Base-by-base conservation (phyloP, 2,113 vertebrate genomes). In the Solenodon paradoxus region DNA sequence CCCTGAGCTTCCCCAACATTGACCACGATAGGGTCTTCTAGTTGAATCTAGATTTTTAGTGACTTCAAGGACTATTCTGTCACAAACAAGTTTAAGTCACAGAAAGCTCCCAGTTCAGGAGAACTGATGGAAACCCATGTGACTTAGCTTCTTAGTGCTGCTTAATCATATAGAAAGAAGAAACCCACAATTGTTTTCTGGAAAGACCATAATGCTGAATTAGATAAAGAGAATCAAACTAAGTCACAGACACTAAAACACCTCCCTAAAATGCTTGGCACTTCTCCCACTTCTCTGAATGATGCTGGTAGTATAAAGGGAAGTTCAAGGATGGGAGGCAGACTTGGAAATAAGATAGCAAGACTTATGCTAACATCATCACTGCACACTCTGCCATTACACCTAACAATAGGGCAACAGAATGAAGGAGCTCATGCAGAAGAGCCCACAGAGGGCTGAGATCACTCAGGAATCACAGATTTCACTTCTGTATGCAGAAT, bases 321-420 rank as follows among this genome's bases (percentile, higher is more conserved):
- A 87, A 83, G 38, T 11, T 17, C 9, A 55, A 30, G 30, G 28
- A 20, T 24, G 20, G 35, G 28, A 47, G 53, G 53, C 30, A 89
- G 74, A 35, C 30, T 1, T 57, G 22, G 11, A 74, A 78, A 22
- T n/a, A 95, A 32, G 28, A 22, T 69, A n/a, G 45, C 7, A 2
- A 17, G 19, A 40, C 16, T 2, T 6, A 0, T 78, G 15, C 30
- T 20, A 49, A 3, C 8, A 7, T 28, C 8, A 32, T 2, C 53
- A 64, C 24, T 57, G 32, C 1, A n/a, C 1, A 61, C 6, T 15
- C 2, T 8, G 72, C 32, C 40, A 28, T 8, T 17, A 17, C 0
- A 19, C 32, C 19, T 15, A 49, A 49, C 15, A 49, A 15, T 45
- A 68, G n/a, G 0, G 24, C 26, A 35, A 5, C 47, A 12, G 12